Evolutionary conservation across 2,888 invertebrate species (phyloP), one percentile per base, ranked within the genome.

Genomic region (Drosophila hamatofila): DNA sequence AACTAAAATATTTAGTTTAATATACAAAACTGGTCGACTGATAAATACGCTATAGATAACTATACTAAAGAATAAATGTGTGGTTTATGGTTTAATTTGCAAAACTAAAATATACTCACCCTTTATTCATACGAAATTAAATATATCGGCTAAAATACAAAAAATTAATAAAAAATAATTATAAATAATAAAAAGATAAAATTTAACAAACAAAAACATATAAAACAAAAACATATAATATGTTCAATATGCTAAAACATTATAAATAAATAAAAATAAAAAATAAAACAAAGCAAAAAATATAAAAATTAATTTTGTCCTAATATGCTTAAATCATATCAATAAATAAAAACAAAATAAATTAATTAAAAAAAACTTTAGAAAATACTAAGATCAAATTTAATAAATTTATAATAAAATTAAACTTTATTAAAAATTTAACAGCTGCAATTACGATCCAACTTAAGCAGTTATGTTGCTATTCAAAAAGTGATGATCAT

Each of bases 401-500:
- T 7, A 37, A n/a, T n/a, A 14, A 39, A n/a, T 1, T 8, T 39
- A 37, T 37, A 8, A n/a, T n/a, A n/a, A 8, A 39, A n/a, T n/a
- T 18, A 21, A 2, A 41, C 9, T n/a, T 11, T 12, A 18, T 8
- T 9, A 25, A 16, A 25, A 4, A n/a, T 16, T 46, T 46, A 48
- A 48, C 1, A 21, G 18, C 8, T 33, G 30, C 33, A 42, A 7
- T 23, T 16, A 46, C 25, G 16, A 14, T 1, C 1, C 16, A 41
- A 35, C 12, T 12, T 2, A 35, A 35, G 5, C 18, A 48, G 11
- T 39, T 55, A 2, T 35, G 39, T 35, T 67, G 11, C 27, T 27
- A 41, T 66, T 48, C 60, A 55, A 48, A n/a, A 23, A 21, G 23
- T 44, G 25, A 49, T 27, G 48, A 63, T 57, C 42, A 18, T 27